Evolutionary conservation across 1,140 invertebrate genomes (phyloP).

Genomic region (Drosophila erecta): DNA sequence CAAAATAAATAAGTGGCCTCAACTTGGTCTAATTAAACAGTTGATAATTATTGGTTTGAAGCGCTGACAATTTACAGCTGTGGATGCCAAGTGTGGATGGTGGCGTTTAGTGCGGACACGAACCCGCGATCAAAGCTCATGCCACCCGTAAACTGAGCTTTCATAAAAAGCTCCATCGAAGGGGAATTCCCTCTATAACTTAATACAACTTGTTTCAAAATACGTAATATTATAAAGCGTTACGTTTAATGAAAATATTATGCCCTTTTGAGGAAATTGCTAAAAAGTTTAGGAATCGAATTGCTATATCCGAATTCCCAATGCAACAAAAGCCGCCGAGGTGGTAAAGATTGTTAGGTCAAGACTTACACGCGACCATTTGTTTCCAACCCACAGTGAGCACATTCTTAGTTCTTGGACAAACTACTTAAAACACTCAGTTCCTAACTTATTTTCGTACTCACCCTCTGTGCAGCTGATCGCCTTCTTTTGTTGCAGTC

Average conservation of each 20-base stretch:
- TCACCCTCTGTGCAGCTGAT: constrained; percentile 82
- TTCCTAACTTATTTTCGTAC: constrained; percentile 7
- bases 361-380: neutral
- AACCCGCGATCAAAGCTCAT: constrained; percentile 30
- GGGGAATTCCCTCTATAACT: neutral
- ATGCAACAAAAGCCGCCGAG: neutral
- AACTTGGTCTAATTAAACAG: constrained; percentile 54
- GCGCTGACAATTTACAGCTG: constrained; percentile 12
- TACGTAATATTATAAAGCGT: no score
- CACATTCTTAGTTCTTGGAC: constrained; percentile 15
- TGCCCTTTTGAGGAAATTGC: no score
- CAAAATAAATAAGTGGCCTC: constrained; percentile 32
- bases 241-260: no score
- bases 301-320: neutral
- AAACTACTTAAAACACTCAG: neutral
- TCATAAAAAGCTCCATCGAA: constrained; percentile 4
- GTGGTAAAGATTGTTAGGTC: neutral
- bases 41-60: constrained; percentile 26
- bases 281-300: no score
- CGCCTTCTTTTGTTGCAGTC: constrained; percentile 82
- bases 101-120: constrained; percentile 27
- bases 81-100: constrained; percentile 10
- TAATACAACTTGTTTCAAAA: no score
- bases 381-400: neutral
- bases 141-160: neutral